Evolutionary conservation across 2,113 vertebrate species (phyloP), one percentile per base, ranked within the genome.

Genomic region (Cranoglanis bouderius): DNA sequence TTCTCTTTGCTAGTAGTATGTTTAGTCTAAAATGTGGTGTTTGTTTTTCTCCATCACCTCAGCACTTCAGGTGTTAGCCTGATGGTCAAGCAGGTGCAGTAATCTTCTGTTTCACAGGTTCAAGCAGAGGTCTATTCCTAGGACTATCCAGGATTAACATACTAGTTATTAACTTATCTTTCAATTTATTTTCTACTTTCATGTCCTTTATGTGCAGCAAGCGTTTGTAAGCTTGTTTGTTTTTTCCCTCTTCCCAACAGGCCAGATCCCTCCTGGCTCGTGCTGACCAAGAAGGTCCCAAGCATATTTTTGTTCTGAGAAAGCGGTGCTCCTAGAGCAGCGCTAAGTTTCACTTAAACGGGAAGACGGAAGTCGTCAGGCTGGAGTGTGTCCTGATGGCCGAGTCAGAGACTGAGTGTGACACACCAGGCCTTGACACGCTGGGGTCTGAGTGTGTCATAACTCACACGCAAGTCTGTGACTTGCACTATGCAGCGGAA

Each of bases 381-480:
- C 92, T 96, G 95, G 96, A 96, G 95, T 96, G 95, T 93, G 95
- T 96, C 89, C 95, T 96, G 92, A 96, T 96, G 96, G 95, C 96
- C 21, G 96, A 96, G 95, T 96, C 96, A 94, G 96, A 96, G 95
- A 96, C 95, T 95, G 95, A 96, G 89, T 96, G 96, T 95, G 96
- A 96, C 95, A 96, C 96, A 87, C 94, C 96, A 77, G 96, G 96
- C 93, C 95, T 96, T 91, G 96, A 96, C 94, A 96, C 96, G 49
- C 94, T 96, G 93, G 96, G 96, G 94, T 96, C 96, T 93, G 96
- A 96, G 95, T 96, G 96, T 95, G 95, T 96, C 94, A 96, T 96
- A 91, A 95, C 96, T 92, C 96, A 96, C 90, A 96, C 95, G 90
- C 96, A 96, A 93, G 96, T 96, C 90, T 90, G 85, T 32, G 96